Percentiles rank a stretch among this genome's conserved stretches.
Evolutionary conservation across 1,140 invertebrate genomes (phyloP).

Genomic region (Zophobas morio): DNA sequence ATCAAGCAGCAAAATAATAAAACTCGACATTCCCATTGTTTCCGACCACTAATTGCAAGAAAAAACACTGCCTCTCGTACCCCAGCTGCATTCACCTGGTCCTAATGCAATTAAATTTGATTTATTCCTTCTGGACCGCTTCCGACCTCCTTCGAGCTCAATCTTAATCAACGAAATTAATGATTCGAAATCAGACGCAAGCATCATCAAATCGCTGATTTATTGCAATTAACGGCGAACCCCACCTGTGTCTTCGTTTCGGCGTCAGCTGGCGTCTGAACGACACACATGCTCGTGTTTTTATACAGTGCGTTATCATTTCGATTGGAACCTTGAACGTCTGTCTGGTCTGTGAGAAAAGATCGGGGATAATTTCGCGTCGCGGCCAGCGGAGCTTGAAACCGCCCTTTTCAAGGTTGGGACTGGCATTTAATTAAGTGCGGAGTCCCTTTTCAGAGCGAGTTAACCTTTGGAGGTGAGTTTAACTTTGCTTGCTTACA

Average conservation of each 20-base stretch:
- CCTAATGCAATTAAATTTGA: conserved; percentile 27
- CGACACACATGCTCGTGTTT: conserved; percentile 19
- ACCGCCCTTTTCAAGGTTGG: conserved; percentile 15
- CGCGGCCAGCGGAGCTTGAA: conserved; percentile 20
- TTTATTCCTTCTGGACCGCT: conserved; percentile 30
- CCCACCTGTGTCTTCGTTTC: conserved; percentile 28
- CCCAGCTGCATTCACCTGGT: conserved; percentile 18
- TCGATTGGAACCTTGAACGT: conserved; percentile 2
- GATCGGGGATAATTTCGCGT: not conserved
- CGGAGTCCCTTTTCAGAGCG: not conserved
- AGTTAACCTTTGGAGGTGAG: not conserved
- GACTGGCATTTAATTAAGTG: conserved; percentile 11
- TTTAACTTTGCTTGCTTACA: not conserved
- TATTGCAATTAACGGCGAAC: conserved; percentile 9
- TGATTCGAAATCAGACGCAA: conserved; percentile 13
- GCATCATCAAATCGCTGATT: conserved; percentile 13
- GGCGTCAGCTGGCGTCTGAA: conserved; percentile 5
- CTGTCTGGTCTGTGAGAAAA: conserved; percentile 2
- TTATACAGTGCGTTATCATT: not conserved
- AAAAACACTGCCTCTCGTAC: conserved; percentile 1
- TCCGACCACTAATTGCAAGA: not conserved
- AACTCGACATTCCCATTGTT: too few species aligned
- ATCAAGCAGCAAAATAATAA: too few species aligned
- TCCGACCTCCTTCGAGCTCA: conserved; percentile 5
- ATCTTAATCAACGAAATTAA: conserved; percentile 2